Conservation (phyloP, 2,888 invertebrate species). For the Drosophila quinaria region DNA sequence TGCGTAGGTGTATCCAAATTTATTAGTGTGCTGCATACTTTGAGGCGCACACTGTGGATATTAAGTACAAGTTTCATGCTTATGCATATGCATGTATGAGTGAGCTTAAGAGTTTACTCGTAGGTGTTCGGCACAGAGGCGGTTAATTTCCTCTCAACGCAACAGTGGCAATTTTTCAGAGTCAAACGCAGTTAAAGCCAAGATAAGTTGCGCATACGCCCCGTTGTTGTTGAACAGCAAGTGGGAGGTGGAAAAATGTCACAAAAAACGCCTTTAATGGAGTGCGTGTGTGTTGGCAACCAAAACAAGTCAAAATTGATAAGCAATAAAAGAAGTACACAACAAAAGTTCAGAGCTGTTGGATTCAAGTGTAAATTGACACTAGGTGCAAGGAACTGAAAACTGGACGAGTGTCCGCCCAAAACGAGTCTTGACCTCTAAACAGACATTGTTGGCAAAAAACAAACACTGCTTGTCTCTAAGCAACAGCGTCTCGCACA, state of each 20-base stretch:
- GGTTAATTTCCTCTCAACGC: slow-evolving; percentile 45
- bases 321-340: slow-evolving; percentile 8
- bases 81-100: slow-evolving; percentile 9
- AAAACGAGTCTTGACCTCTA: slow-evolving; percentile 10
- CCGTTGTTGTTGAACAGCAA: slow-evolving; percentile 7
- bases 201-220: slow-evolving; percentile 38
- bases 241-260: background rate
- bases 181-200: slow-evolving; percentile 36
- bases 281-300: background rate
- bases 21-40: slow-evolving; percentile 51
- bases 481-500: slow-evolving; percentile 22
- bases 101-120: background rate
- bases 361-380: slow-evolving; percentile 30
- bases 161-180: slow-evolving; percentile 42
- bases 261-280: background rate
- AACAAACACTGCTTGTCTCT: slow-evolving; percentile 30
- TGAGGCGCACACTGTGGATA: slow-evolving; percentile 26
- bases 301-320: slow-evolving; percentile 15
- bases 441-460: slow-evolving; percentile 1
- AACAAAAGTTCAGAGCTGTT: slow-evolving; percentile 26
- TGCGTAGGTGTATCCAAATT: slow-evolving; percentile 37
- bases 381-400: slow-evolving; percentile 47
- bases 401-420: slow-evolving; percentile 41
- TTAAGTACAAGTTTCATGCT: slow-evolving; percentile 26
- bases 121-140: slow-evolving; percentile 3